Evolutionary conservation across 92 coral and sea anemone species (phyloP).

Genomic region (Pocillopora grandis): DNA sequence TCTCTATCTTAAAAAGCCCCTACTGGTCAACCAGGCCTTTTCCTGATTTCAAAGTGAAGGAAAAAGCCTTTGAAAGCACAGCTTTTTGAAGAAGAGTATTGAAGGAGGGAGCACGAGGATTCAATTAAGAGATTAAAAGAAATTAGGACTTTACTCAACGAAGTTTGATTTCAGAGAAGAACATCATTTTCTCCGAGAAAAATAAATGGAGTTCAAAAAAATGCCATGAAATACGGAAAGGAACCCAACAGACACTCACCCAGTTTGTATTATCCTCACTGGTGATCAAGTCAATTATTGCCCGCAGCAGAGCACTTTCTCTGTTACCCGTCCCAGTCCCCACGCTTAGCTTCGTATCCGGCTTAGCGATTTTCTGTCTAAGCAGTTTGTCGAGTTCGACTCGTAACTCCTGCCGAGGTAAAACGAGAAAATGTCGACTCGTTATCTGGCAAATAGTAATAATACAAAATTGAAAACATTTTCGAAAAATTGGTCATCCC

Average conservation of each 20-base stretch:
- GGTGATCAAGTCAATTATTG: constrained; percentile 95
- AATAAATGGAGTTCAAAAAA: no score
- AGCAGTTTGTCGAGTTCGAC: constrained; percentile 78
- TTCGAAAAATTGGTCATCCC: background rate
- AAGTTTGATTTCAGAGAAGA: no score
- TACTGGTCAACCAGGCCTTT: no score
- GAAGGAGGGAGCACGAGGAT: no score
- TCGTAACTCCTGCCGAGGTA: constrained; percentile 72
- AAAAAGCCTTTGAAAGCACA: no score
- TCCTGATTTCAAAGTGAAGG: no score
- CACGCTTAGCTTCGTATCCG: constrained; percentile 73
- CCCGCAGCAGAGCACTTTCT: constrained; percentile 70
- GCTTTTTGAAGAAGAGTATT: no score
- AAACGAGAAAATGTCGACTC: background rate
- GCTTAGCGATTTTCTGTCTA: constrained; percentile 87
- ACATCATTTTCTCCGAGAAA: no score
- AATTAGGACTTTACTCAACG: no score
- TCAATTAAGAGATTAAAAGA: no score
- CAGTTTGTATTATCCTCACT: constrained; percentile 70
- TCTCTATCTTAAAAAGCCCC: no score
- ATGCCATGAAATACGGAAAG: background rate
- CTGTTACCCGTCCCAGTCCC: constrained; percentile 47
- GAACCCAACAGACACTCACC: constrained; percentile 23
- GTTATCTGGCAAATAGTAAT: background rate
- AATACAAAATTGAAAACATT: background rate